Conservation (phyloP, 2,797 vertebrate species). For the Peromyscus nudipes region DNA sequence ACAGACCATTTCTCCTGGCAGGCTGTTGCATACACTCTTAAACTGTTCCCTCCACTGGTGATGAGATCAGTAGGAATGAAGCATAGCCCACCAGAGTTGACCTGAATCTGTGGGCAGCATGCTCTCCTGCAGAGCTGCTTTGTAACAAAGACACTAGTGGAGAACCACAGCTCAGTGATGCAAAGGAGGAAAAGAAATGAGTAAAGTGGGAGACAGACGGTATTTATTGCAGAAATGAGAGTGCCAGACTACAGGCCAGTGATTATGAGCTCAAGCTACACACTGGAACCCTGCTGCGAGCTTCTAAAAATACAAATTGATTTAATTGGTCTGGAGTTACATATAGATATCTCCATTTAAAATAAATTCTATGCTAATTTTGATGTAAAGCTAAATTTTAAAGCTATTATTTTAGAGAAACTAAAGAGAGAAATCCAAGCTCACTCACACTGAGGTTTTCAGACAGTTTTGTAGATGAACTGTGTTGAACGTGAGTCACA, state of each 20-base stretch:
- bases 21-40: neutral
- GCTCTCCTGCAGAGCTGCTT: neutral
- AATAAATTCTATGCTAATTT: neutral
- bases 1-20: neutral
- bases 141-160: neutral
- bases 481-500: neutral
- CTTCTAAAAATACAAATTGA: neutral
- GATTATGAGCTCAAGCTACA: neutral
- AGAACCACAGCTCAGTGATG: neutral
- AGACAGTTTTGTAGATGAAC: neutral
- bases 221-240: neutral
- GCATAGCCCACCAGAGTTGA: neutral
- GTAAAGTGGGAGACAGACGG: neutral
- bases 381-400: constrained; percentile 9
- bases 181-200: neutral
- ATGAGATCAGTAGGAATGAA: neutral
- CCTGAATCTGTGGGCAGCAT: neutral
- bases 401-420: neutral
- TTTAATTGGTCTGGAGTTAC: neutral
- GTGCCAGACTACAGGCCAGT: neutral
- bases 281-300: neutral
- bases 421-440: neutral
- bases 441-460: neutral
- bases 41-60: neutral
- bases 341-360: neutral